Evolutionary conservation across 1,140 invertebrate species (phyloP).

Genomic region (Caenorhabditis inopinata): DNA sequence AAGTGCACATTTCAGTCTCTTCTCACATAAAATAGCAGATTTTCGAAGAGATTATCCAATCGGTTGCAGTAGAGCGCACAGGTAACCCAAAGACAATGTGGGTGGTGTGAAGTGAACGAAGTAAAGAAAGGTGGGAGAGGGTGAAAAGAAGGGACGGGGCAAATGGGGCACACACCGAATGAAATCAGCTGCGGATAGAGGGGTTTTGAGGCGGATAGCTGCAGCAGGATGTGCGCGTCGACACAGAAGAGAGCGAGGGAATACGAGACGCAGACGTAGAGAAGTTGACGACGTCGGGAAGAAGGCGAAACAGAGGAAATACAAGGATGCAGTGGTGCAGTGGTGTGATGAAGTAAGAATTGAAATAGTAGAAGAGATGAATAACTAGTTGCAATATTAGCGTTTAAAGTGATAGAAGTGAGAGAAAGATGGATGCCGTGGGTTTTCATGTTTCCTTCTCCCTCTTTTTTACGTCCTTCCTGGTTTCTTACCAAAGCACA

Average conservation of each 20-base stretch:
- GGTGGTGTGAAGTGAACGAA: not conserved
- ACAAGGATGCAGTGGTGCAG: constrained; percentile 22
- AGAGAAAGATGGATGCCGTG: not conserved
- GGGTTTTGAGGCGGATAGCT: constrained; percentile 17
- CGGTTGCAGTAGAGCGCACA: not conserved
- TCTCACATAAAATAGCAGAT: not conserved
- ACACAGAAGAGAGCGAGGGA: constrained; percentile 15
- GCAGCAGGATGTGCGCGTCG: constrained; percentile 25
- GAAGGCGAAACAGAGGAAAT: not conserved
- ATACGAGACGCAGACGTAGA: not conserved
- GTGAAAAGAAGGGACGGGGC: not conserved
- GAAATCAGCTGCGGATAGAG: constrained; percentile 29
- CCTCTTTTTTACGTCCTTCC: not conserved
- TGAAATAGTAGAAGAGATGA: constrained; percentile 18
- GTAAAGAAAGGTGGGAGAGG: constrained; percentile 14
- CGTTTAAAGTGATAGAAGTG: not conserved
- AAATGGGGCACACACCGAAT: constrained; percentile 13
- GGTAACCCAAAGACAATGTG: not conserved
- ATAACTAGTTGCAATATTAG: constrained; percentile 23
- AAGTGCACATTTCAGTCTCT: not conserved
- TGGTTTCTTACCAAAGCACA: not conserved
- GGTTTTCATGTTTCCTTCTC: not conserved
- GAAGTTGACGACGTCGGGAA: constrained; percentile 12
- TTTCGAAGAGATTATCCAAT: not conserved
- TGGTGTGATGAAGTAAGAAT: constrained; percentile 3